Base-by-base conservation (phyloP, 1,140 invertebrate species). In the Anoplolepis gracilipes region DNA sequence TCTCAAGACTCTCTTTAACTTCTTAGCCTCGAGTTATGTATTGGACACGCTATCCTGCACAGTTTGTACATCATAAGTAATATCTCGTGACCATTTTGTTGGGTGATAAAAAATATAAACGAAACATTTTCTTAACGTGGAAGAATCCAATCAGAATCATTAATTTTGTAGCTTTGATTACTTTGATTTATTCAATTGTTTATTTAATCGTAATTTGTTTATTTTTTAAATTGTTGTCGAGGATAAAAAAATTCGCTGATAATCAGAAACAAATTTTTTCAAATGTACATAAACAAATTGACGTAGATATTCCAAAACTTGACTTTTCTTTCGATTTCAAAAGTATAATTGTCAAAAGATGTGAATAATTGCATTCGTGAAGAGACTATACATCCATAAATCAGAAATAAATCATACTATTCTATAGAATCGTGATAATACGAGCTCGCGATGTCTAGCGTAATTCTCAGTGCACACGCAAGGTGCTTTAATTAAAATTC, bases 381-480 rank as follows among this genome's bases (percentile, higher is more conserved):
- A 16, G 65, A 81, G 65, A 70, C 70, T 81, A 59, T 22, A 28
- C 42, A 25, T 30, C 2, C 53, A 72, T 81, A 72, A 81, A 72
- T 81, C 65, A 59, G 65, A 72, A 13, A 72, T 81, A 81, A 81
- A 81, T 81, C 77, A 57, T 25, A 22, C 1, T 65, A 19, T 53
- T 84, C 78, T 59, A 70, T 70, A 46, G 78, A 61, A 86, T 72
- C 69, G 19, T 22, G 69, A 73, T 86, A 86, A 72, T 84, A 82
- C 76, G 65, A 64, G n/a, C 16, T 39, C 33, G 39, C 25, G 61
- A 85, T 67, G 53, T 53, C 76, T 75, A 36, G 16, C 75, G 67
- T 65, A 86, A 88, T 75, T 59, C 65, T 72, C 86, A 53, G 53
- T 75, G 57, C 84, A 57, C 65, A 82, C 69, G 85, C 65, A 65